Evolutionary conservation across 2,113 vertebrate genomes (phyloP), one percentile per base, ranked within the genome.

Genomic region (Sialia sialis): DNA sequence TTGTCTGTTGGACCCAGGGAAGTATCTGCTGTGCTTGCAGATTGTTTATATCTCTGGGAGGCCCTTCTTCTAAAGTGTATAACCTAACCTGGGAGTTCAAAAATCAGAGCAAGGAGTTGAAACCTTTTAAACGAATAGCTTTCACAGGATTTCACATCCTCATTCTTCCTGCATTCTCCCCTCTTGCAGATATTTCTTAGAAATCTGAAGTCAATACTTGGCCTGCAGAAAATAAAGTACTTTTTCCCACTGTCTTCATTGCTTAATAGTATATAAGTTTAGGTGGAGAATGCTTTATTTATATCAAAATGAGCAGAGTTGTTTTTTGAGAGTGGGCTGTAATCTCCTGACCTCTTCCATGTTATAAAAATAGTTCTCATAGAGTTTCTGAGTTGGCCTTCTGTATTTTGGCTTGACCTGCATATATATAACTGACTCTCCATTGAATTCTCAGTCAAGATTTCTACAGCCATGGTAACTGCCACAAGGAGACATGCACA

Each of bases 361-460:
- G 0, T 86, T 54, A 46, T 83, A 92, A 96, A 95, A 95, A 96
- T 95, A 96, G 90, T 74, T 92, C 55, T 90, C 0, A 0, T 44
- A 76, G 82, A 76, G 62, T 94, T 81, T 87, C 67, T 1, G 7
- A 72, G 63, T 88, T 88, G 85, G 62, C 58, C 70, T 93, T 84
- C 91, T 86, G 76, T 93, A 74, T 93, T 95, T 94, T 90, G 60
- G 30, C 90, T 76, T 91, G 93, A 87, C 90, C 60, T 87, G 58
- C 84, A 80, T 97, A 95, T 94, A 95, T 97, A 94, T 95, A 96
- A 90, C 93, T 94, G 91, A n/a, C 72, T 94, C 55, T 83, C n/a
- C 59, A n/a, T 59, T 66, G 87, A 87, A 78, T 94, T 87, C 95
- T 87, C 52, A n/a, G 94, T 94, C 84, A 82, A n/a, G 91, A 80